Percentiles rank a stretch among this genome's conserved stretches.
Evolutionary conservation across 2,888 invertebrate genomes (phyloP).

Genomic region (Agriopis marginaria): DNA sequence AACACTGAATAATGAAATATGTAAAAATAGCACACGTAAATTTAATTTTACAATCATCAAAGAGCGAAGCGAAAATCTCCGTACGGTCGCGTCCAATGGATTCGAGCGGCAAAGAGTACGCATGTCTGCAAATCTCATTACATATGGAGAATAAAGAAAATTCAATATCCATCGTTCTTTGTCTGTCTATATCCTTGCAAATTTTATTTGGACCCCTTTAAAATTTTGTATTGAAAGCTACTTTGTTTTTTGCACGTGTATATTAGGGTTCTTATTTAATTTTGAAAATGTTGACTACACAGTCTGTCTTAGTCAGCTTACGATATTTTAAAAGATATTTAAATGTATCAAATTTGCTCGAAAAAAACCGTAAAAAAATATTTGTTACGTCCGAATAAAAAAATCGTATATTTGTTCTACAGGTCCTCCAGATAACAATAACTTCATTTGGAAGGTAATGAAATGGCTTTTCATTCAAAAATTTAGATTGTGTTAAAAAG

Average conservation of each 20-base stretch:
- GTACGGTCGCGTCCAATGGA: constrained; percentile 52
- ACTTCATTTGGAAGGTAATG: too few relatives aligned
- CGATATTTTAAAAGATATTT: too few relatives aligned
- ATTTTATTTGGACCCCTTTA: constrained; percentile 62
- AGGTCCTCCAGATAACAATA: too few relatives aligned
- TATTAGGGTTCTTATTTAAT: background rate
- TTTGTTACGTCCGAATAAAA: too few relatives aligned
- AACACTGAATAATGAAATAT: background rate
- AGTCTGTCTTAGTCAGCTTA: background rate
- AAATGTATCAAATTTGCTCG: too few relatives aligned
- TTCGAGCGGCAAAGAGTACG: constrained; percentile 66
- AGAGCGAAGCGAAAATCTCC: constrained; percentile 64
- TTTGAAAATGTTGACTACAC: background rate
- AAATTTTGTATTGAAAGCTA: constrained; percentile 50
- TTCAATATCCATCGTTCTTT: constrained; percentile 74
- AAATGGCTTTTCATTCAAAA: too few relatives aligned
- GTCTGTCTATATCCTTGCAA: constrained; percentile 62
- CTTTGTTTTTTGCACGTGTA: constrained; percentile 39
- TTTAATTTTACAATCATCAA: constrained; percentile 63
- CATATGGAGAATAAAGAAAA: constrained; percentile 75
- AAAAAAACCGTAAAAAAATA: too few relatives aligned
- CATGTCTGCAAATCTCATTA: constrained; percentile 78
- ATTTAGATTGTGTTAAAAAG: too few relatives aligned
- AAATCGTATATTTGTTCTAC: too few relatives aligned
- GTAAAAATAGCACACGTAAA: constrained; percentile 27